phyloP scores from a whole-genome alignment of 2,888 invertebrate genomes.

The Torymus texanus region DNA sequence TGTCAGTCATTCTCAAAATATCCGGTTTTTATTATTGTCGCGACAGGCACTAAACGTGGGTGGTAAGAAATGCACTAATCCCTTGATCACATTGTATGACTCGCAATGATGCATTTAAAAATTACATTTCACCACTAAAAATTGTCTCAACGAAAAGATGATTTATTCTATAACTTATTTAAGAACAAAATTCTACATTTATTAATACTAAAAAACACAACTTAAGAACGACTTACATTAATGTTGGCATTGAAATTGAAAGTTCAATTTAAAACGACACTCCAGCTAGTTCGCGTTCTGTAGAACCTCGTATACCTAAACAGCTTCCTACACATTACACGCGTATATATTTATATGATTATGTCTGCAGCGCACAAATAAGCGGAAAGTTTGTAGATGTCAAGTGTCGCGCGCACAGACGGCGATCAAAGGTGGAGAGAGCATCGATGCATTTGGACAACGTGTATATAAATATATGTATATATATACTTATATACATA shows the following conservation, averaged over 20 bases:
- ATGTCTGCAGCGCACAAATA: conserved; percentile 22
- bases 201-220: too few relatives aligned
- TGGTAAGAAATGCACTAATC: conserved; percentile 55
- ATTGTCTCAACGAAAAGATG: too few relatives aligned
- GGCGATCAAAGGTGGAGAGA: conserved; percentile 28
- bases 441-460: conserved; percentile 44
- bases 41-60: conserved; percentile 51
- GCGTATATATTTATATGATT: conserved; percentile 15
- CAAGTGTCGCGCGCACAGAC: conserved; percentile 1
- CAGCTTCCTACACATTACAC: too few relatives aligned
- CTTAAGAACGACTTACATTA: too few relatives aligned
- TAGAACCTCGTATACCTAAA: too few relatives aligned
- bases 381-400: conserved; percentile 39
- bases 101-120: too few relatives aligned
- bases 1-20: conserved; percentile 59
- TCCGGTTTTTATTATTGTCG: conserved; percentile 53
- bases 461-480: too few relatives aligned
- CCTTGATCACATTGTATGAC: conserved; percentile 32
- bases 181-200: too few relatives aligned
- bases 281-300: too few relatives aligned
- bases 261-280: background rate
- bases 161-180: too few relatives aligned
- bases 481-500: too few relatives aligned
- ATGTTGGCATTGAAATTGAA: background rate
- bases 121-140: too few relatives aligned